These are phyloP conservation scores for Listronotus bonariensis DNA, from an alignment of 1,140 invertebrate species.

Conservation along the genomic window DNA sequence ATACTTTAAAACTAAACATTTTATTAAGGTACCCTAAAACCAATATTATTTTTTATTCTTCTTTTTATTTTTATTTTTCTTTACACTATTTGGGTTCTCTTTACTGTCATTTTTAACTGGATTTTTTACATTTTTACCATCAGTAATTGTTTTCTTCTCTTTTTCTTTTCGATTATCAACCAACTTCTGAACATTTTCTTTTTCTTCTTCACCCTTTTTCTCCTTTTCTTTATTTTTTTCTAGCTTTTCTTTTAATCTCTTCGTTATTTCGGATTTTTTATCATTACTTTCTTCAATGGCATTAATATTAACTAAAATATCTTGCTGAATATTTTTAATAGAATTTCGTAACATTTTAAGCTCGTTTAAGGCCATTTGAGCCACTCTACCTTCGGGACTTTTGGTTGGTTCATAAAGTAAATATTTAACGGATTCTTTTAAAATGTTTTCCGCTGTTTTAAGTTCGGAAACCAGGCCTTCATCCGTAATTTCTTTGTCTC, in stretches of 20 bases:
- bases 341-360: slow-evolving; percentile 61
- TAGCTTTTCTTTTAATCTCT: slow-evolving; percentile 24
- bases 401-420: slow-evolving; percentile 70
- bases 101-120: neutral
- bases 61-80: slow-evolving; percentile 5
- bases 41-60: neutral
- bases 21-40: neutral
- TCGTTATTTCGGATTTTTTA: slow-evolving; percentile 22
- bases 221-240: slow-evolving; percentile 14
- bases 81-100: slow-evolving; percentile 1
- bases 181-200: neutral
- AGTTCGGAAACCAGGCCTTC: slow-evolving; percentile 56
- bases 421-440: slow-evolving; percentile 68
- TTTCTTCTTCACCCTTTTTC: slow-evolving; percentile 16
- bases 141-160: neutral
- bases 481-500: slow-evolving; percentile 60
- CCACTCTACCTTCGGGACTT: slow-evolving; percentile 73
- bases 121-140: neutral
- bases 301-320: slow-evolving; percentile 13
- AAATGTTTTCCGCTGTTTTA: slow-evolving; percentile 58
- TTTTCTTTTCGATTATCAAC: neutral
- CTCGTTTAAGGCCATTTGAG: slow-evolving; percentile 68
- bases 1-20: no score
- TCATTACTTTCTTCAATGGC: neutral
- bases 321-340: slow-evolving; percentile 40